These are phyloP conservation scores for Nixonia krombeini DNA, from an alignment of 1,140 invertebrate genomes.

Conservation along the genomic window DNA sequence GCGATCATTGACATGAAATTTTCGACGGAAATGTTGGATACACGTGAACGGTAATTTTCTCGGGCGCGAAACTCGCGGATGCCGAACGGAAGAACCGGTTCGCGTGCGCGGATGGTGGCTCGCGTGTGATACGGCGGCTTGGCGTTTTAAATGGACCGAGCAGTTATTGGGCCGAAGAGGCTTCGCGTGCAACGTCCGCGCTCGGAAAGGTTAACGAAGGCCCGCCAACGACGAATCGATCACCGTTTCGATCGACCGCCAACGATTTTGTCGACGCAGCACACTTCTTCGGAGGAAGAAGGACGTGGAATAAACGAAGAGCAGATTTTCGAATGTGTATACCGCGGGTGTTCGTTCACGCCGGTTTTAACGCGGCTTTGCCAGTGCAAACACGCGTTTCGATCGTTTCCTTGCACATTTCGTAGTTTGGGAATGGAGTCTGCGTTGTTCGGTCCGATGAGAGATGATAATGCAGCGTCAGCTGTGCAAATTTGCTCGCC, in stretches of 20 bases:
- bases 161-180: constrained; percentile 50
- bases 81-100: constrained; percentile 46
- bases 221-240: not conserved
- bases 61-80: not conserved
- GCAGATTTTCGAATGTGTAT: too few species aligned
- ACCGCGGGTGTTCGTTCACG: too few species aligned
- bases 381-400: too few species aligned
- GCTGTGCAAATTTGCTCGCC: constrained; percentile 25
- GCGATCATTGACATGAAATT: too few species aligned
- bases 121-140: constrained; percentile 37
- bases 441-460: constrained; percentile 10
- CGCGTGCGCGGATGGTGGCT: constrained; percentile 32
- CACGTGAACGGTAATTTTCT: constrained; percentile 7
- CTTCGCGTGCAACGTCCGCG: constrained; percentile 4
- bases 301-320: too few species aligned
- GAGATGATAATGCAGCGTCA: constrained; percentile 13
- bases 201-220: constrained; percentile 1
- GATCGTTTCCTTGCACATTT: constrained; percentile 16
- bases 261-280: too few species aligned
- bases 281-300: too few species aligned
- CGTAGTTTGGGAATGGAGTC: not conserved
- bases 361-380: too few species aligned
- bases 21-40: constrained; percentile 6
- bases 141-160: constrained; percentile 58
- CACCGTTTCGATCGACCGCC: not conserved